These are phyloP conservation scores for Microplitis mediator DNA, from an alignment of 1,140 invertebrate genomes.

Conservation along the genomic window DNA sequence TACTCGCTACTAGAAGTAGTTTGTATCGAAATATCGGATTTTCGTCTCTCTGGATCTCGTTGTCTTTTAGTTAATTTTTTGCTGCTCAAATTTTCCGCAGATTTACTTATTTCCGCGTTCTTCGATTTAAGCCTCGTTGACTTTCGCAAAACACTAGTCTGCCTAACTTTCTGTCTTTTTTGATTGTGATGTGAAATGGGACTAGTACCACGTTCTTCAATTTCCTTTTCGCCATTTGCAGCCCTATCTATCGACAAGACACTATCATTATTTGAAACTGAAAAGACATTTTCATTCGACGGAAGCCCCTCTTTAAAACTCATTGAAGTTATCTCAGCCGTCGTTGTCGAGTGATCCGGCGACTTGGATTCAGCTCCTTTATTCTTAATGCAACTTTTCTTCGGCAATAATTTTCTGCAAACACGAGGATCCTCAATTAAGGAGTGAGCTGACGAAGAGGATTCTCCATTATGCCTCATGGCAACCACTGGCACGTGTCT, in stretches of 20 bases:
- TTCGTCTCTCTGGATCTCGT: slow-evolving; percentile 50
- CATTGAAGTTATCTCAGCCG: not conserved
- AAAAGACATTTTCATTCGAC: not conserved
- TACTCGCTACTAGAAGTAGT: slow-evolving; percentile 28
- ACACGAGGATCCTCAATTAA: slow-evolving; percentile 36
- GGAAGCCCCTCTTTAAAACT: not conserved
- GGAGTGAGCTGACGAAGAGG: slow-evolving; percentile 42
- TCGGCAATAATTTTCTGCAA: slow-evolving; percentile 17
- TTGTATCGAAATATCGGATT: slow-evolving; percentile 55
- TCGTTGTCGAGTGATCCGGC: slow-evolving; percentile 24
- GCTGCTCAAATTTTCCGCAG: slow-evolving; percentile 45
- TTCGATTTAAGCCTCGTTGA: slow-evolving; percentile 47
- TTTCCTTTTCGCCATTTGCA: not conserved
- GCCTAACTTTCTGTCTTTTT: slow-evolving; percentile 9
- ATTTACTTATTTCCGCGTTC: slow-evolving; percentile 49
- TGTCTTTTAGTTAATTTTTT: slow-evolving; percentile 42
- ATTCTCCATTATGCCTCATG: slow-evolving; percentile 37
- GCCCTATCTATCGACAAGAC: no score
- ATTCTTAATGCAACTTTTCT: slow-evolving; percentile 14
- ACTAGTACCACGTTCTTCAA: not conserved
- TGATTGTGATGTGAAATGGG: not conserved
- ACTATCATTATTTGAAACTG: not conserved
- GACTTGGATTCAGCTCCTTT: slow-evolving; percentile 34
- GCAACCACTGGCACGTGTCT: slow-evolving; percentile 34
- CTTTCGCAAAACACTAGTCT: slow-evolving; percentile 43